Evolutionary conservation across 2,888 invertebrate genomes (phyloP).

Genomic region (Andrena haemorrhoa): DNA sequence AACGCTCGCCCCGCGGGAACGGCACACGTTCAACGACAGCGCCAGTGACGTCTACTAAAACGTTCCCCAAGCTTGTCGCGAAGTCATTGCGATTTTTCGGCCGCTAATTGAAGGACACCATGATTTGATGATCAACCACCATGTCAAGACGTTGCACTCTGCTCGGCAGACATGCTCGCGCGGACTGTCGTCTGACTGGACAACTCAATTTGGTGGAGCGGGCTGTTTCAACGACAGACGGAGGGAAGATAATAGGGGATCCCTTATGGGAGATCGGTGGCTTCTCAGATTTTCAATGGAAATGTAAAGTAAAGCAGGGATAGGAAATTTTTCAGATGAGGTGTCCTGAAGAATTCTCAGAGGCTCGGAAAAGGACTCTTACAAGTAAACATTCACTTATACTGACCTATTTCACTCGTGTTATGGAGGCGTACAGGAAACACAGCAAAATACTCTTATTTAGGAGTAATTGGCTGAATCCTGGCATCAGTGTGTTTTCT

Average conservation of each 20-base stretch:
- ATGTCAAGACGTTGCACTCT: slow-evolving; percentile 13
- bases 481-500: no score
- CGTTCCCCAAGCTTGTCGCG: neutral
- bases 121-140: neutral
- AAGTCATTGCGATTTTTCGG: slow-evolving; percentile 18
- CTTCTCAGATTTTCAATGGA: neutral
- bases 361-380: no score
- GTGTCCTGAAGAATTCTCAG: no score
- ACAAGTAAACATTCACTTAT: no score
- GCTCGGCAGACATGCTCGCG: neutral
- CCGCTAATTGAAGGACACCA: slow-evolving; percentile 25
- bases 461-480: no score
- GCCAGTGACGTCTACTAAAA: slow-evolving; percentile 35
- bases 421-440: no score
- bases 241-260: no score
- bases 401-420: no score
- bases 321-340: no score
- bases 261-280: neutral
- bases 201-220: neutral
- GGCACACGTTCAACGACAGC: neutral
- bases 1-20: slow-evolving; percentile 15
- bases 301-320: no score
- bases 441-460: no score
- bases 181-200: neutral
- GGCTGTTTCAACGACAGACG: no score